Base-by-base conservation (phyloP, 2,797 vertebrate species). In the Clarias pachynema region DNA sequence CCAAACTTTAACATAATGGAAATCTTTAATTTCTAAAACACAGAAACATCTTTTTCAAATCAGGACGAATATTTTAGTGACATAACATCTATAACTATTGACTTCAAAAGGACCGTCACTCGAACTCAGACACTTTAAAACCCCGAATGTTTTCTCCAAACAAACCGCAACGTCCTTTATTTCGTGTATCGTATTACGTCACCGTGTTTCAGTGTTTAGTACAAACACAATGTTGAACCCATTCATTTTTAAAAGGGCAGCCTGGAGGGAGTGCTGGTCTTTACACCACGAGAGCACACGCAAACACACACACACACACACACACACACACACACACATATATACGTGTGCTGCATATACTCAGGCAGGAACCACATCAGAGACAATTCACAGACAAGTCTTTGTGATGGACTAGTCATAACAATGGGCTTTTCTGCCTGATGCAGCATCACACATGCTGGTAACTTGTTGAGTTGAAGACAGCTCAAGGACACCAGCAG, bases 331-430 rank as follows among this genome's bases (percentile, higher is more conserved):
- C 60, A 57, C 59, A 87, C 68, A 86, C 62, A n/a, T 63, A 56
- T 49, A 49, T 26, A 16, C 80, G 40, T 63, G 70, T 65, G 85
- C 87, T 26, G 31, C 57, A 62, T 60, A 72, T 77, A 49, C 60
- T 59, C 62, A 63, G 24, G 69, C 62, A 63, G 24, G 69, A 88
- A 88, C 87, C 89, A 91, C 88, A 90, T 90, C 87, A 90, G 40
- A 89, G 80, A 29, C 56, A 9, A 59, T 9, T 83, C 65, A 37
- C 59, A 89, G 86, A 89, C 72, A 12, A 85, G 85, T 37, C 81
- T 89, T 83, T 89, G 85, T 88, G 88, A 72, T 84, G 49, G 29
- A 81, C 84, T 89, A 91, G 87, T 88, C 90, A 91, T 83, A 92
- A 91, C 89, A 92, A 89, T 87, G 77, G 86, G 78, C 59, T 86